Evolutionary conservation across 2,888 invertebrate genomes (phyloP).

Genomic region (Campoletis raptor): DNA sequence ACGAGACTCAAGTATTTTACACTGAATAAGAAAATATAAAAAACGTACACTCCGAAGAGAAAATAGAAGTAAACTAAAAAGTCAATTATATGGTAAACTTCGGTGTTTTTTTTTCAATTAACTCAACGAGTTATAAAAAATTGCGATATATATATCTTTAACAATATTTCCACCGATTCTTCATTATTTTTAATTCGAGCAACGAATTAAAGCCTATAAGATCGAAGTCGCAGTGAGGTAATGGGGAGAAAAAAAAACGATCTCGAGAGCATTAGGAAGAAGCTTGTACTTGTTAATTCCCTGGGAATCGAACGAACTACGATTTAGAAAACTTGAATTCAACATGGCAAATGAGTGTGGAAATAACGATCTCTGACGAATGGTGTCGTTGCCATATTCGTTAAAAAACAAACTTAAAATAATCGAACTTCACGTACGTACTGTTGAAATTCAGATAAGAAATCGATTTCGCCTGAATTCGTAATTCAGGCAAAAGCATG

Average conservation of each 20-base stretch:
- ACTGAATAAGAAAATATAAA: neutral
- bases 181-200: neutral
- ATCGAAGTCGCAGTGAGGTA: neutral
- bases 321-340: conserved; percentile 44
- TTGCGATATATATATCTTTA: neutral
- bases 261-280: conserved; percentile 21
- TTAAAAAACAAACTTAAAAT: conserved; percentile 10
- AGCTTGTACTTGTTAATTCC: conserved; percentile 33
- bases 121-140: neutral
- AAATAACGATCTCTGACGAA: conserved; percentile 50
- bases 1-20: neutral
- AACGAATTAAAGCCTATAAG: neutral
- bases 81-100: neutral
- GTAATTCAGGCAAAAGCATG: neutral
- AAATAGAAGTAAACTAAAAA: neutral
- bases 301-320: conserved; percentile 40
- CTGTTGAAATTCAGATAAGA: conserved; percentile 38
- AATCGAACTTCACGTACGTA: neutral
- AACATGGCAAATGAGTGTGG: conserved; percentile 33
- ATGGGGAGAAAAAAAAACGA: neutral
- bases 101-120: neutral
- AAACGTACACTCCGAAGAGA: neutral
- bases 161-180: neutral
- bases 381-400: conserved; percentile 37
- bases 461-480: neutral